A percentile compares a stretch with the other conserved stretches of the same genome.
These are phyloP conservation scores for Chaenogobius annularis DNA, from an alignment of 2,113 vertebrate species.

Conservation along the genomic window DNA sequence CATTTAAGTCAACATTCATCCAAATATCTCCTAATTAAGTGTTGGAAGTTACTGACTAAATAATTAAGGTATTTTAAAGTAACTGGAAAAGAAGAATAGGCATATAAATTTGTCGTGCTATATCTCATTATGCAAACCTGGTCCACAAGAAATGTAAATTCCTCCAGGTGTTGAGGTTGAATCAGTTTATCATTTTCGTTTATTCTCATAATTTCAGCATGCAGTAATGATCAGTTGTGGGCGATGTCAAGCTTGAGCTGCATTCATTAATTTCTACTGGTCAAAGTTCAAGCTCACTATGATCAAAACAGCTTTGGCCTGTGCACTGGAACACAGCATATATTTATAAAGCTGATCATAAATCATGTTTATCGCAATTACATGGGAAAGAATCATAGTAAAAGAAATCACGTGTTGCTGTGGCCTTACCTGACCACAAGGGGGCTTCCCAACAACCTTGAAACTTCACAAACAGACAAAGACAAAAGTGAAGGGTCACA, in stretches of 20 bases:
- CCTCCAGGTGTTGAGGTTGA: background rate
- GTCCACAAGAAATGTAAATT: background rate
- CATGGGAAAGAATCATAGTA: too few relatives aligned
- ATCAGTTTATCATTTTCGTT: background rate
- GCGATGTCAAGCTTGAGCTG: background rate
- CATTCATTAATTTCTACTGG: background rate
- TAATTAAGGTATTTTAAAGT: too few relatives aligned
- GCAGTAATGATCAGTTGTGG: background rate
- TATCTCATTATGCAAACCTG: background rate
- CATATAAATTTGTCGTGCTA: background rate
- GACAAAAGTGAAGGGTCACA: background rate
- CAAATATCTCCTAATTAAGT: background rate
- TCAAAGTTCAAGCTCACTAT: background rate
- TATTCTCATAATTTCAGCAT: background rate
- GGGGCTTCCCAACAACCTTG: constrained; percentile 32
- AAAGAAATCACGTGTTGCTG: background rate
- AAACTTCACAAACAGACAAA: background rate
- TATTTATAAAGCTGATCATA: background rate
- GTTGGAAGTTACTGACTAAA: too few relatives aligned
- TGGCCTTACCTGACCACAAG: constrained; percentile 50
- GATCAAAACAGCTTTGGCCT: background rate
- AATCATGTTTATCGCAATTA: background rate
- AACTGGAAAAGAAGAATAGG: background rate
- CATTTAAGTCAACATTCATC: background rate
- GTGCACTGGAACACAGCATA: background rate